phyloP scores from a whole-genome alignment of 2,888 invertebrate genomes.

The Trypoxylon attenuatum region DNA sequence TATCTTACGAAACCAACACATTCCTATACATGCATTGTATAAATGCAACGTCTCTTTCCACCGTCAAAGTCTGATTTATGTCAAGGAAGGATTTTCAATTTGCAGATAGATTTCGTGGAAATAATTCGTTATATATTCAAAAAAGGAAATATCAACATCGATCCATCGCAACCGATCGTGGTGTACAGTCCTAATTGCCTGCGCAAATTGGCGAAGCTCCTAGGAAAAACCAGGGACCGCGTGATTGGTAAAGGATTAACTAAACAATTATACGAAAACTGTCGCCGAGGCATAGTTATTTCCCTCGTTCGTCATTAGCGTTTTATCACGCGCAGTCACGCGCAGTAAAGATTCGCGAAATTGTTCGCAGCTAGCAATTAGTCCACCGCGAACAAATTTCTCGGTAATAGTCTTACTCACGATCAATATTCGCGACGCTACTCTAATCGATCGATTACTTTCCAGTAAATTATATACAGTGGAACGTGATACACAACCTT shows the following conservation, averaged over 20 bases:
- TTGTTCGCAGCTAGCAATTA: too few relatives aligned
- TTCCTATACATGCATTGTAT: background rate
- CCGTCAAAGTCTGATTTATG: too few relatives aligned
- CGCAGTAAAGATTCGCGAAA: too few relatives aligned
- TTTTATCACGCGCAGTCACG: too few relatives aligned
- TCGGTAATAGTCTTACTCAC: too few relatives aligned
- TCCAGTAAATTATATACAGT: slow-evolving; percentile 52
- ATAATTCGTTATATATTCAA: slow-evolving; percentile 23
- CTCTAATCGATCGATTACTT: slow-evolving; percentile 1
- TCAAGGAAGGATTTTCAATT: too few relatives aligned
- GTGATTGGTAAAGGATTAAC: slow-evolving; percentile 52
- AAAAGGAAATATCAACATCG: slow-evolving; percentile 26
- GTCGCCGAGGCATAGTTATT: too few relatives aligned
- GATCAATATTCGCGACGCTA: background rate
- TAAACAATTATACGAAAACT: too few relatives aligned
- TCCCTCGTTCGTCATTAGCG: too few relatives aligned
- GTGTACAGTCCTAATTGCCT: slow-evolving; percentile 29
- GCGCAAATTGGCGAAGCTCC: slow-evolving; percentile 20
- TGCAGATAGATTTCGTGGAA: slow-evolving; percentile 45
- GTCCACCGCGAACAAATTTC: too few relatives aligned
- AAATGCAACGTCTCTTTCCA: too few relatives aligned
- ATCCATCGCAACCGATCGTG: slow-evolving; percentile 26
- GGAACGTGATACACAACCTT: slow-evolving; percentile 40
- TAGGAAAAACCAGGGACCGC: slow-evolving; percentile 37
- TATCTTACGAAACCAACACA: background rate